Conservation (phyloP, 2,113 vertebrate species). For the Hipposideros armiger region DNA sequence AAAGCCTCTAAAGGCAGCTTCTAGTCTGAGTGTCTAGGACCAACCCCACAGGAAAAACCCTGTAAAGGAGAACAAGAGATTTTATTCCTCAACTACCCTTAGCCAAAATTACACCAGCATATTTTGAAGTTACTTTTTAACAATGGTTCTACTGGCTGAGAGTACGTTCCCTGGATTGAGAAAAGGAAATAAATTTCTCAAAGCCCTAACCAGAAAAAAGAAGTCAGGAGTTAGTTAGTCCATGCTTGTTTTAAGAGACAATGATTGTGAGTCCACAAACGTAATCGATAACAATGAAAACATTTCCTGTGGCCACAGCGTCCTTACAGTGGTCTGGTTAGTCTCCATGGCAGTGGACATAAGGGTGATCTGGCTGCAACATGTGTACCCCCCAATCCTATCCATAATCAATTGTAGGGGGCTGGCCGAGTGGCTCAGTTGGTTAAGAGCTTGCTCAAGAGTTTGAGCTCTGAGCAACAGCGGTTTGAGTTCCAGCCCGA, state of each 20-base stretch:
- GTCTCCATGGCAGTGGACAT: neutral
- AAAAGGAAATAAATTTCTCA: slow-evolving; percentile 23
- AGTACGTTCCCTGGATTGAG: neutral
- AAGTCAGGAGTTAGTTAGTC: neutral
- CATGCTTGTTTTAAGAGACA: neutral
- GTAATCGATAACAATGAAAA: neutral
- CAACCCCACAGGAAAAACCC: neutral
- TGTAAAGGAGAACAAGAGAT: neutral
- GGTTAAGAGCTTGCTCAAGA: too few relatives aligned
- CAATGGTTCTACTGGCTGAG: neutral
- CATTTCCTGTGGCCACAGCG: neutral
- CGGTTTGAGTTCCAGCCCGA: too few relatives aligned
- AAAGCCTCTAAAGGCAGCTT: neutral
- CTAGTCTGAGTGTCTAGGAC: neutral
- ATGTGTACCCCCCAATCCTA: neutral
- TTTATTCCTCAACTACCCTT: neutral
- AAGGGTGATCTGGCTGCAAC: neutral
- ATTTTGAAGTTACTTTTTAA: slow-evolving; percentile 43
- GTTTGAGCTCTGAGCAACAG: too few relatives aligned
- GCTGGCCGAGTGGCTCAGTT: too few relatives aligned
- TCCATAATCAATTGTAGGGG: too few relatives aligned
- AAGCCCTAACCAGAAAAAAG: slow-evolving; percentile 37
- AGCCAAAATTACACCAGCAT: neutral
- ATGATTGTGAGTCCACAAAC: neutral
- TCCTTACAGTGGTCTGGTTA: neutral